phyloP scores from a whole-genome alignment of 2,888 invertebrate genomes.

The Cosmia trapezina region DNA sequence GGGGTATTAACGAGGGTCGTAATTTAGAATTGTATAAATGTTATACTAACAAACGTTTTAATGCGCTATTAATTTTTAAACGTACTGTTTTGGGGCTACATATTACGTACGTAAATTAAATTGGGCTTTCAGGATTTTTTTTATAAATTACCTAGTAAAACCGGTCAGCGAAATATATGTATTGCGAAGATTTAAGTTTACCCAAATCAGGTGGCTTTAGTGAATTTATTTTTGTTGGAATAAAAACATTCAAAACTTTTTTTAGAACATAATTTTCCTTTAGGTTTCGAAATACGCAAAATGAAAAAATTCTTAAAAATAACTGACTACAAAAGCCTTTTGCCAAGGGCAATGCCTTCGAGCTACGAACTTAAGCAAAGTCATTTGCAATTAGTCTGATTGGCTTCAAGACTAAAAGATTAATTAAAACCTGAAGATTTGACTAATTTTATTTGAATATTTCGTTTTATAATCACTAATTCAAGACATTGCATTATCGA shows the following conservation, averaged over 20 bases:
- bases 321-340: conserved; percentile 8
- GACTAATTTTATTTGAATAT: conserved; percentile 15
- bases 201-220: conserved; percentile 2
- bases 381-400: conserved; percentile 49
- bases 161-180: neutral
- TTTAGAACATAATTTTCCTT: neutral
- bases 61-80: conserved; percentile 70
- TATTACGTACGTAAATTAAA: conserved; percentile 50
- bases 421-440: conserved; percentile 33
- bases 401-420: conserved; percentile 35
- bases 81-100: conserved; percentile 45
- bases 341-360: neutral
- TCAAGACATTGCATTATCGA: neutral
- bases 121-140: conserved; percentile 18
- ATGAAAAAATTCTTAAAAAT: neutral
- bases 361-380: conserved; percentile 27
- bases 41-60: conserved; percentile 72
- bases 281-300: neutral
- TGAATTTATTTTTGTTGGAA: neutral
- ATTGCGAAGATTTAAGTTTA: neutral
- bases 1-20: conserved; percentile 69
- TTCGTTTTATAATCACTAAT: conserved; percentile 11
- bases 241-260: neutral
- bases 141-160: conserved; percentile 24
- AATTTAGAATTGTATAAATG: conserved; percentile 73